These are phyloP conservation scores for Eristalinus sepulchralis DNA, from an alignment of 2,888 invertebrate species.

Conservation along the genomic window DNA sequence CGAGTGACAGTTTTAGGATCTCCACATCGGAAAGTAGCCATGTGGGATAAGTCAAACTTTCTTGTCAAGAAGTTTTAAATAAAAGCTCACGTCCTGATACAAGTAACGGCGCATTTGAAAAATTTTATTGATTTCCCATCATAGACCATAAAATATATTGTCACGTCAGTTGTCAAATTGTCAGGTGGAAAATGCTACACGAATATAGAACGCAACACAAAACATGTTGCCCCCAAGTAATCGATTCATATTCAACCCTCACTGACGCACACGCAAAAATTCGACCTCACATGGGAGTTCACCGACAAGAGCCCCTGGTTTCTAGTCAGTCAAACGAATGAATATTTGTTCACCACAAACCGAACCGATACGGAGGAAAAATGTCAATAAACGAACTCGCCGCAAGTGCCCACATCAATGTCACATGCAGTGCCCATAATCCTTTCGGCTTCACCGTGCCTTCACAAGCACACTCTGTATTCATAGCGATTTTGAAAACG, in stretches of 20 bases:
- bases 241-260: not conserved
- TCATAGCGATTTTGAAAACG: constrained; percentile 2
- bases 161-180: too few relatives aligned
- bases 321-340: not conserved
- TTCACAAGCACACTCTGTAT: not conserved
- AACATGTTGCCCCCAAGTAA: not conserved
- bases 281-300: not conserved
- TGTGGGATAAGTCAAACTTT: too few relatives aligned
- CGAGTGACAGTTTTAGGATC: too few relatives aligned
- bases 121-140: too few relatives aligned
- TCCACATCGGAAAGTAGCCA: too few relatives aligned
- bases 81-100: too few relatives aligned
- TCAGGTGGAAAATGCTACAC: too few relatives aligned
- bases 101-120: too few relatives aligned
- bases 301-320: not conserved
- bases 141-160: too few relatives aligned
- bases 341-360: not conserved
- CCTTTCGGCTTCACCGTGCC: not conserved
- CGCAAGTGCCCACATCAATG: constrained; percentile 2
- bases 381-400: not conserved
- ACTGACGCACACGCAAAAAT: not conserved
- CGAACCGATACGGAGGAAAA: not conserved
- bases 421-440: constrained; percentile 8
- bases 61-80: too few relatives aligned
- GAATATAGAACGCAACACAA: too few relatives aligned